These are phyloP conservation scores for Phanerotoma sp. DNA, from an alignment of 2,888 invertebrate species.

Conservation along the genomic window DNA sequence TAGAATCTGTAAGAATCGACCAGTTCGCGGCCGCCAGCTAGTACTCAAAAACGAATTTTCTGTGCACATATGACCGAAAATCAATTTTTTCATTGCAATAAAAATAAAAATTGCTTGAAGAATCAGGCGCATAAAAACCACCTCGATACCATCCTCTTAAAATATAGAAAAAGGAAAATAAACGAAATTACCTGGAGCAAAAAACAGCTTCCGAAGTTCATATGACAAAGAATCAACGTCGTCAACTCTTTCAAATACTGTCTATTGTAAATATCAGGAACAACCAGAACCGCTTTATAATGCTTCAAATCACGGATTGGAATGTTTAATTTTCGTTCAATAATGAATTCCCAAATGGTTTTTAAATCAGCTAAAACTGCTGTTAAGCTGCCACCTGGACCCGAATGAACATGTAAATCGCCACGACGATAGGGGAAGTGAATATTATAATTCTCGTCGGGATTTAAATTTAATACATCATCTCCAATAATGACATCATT, in stretches of 20 bases:
- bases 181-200: conserved; percentile 67
- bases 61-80: no score
- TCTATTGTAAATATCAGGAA: conserved; percentile 88
- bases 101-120: no score
- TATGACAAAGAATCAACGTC: conserved; percentile 73
- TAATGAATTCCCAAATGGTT: conserved; percentile 82
- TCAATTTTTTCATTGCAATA: no score
- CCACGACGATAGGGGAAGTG: conserved; percentile 90
- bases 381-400: conserved; percentile 83
- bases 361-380: conserved; percentile 83
- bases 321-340: conserved; percentile 77
- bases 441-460: conserved; percentile 74
- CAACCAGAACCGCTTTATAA: conserved; percentile 83
- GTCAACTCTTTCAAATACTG: conserved; percentile 83
- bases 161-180: background rate
- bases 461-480: conserved; percentile 71
- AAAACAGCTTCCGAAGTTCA: conserved; percentile 86
- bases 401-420: conserved; percentile 81
- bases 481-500: conserved; percentile 74
- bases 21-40: no score
- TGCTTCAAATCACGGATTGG: conserved; percentile 67
- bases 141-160: no score
- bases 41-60: no score
- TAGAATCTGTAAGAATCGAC: no score
- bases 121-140: no score